phyloP scores from a whole-genome alignment of 1,140 invertebrate species.

The Babylonia areolata region DNA sequence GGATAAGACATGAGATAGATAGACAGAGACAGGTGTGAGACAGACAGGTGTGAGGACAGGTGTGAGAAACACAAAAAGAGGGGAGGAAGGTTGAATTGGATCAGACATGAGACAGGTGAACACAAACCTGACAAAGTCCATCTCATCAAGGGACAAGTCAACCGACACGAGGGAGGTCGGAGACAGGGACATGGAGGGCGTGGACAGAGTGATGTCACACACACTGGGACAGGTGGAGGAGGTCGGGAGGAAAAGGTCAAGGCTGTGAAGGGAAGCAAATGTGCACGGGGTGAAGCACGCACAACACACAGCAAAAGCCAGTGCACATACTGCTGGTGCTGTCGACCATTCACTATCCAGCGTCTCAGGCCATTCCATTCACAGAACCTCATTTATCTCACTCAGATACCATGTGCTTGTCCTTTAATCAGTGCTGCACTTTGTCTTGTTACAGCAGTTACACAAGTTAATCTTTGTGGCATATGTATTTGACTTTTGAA shows the following conservation, averaged over 20 bases:
- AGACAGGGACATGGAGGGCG: constrained; percentile 37
- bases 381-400: too few species aligned
- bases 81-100: too few species aligned
- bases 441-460: too few species aligned
- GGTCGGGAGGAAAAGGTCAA: constrained; percentile 33
- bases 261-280: constrained; percentile 19
- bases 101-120: background rate
- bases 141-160: constrained; percentile 39
- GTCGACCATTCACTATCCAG: too few species aligned
- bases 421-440: too few species aligned
- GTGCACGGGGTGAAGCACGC: background rate
- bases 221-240: constrained; percentile 33
- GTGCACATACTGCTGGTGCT: background rate
- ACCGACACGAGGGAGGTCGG: constrained; percentile 36
- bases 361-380: background rate
- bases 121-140: constrained; percentile 32
- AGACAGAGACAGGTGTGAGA: too few species aligned
- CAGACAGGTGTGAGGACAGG: too few species aligned
- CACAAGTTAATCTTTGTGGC: too few species aligned
- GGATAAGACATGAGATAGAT: too few species aligned
- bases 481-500: too few species aligned
- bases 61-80: too few species aligned
- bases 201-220: constrained; percentile 38
- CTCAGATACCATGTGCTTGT: too few species aligned
- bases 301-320: background rate